Evolutionary conservation across 2,888 invertebrate species (phyloP).

Genomic region (Volucella bombylans): DNA sequence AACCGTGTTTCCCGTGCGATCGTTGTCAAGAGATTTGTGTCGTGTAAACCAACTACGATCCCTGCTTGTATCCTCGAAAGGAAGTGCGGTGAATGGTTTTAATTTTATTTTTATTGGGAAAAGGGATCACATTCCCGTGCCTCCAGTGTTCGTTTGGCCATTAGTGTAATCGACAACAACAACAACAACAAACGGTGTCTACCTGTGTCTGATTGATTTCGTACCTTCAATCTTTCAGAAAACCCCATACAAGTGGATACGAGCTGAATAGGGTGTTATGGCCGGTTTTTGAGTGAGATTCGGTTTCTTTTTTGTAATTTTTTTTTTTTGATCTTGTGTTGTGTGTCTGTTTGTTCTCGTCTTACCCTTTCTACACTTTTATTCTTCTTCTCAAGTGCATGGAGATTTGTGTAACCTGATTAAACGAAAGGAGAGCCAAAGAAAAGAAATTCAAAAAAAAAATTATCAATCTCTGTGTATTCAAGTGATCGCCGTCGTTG

Average conservation of each 20-base stretch:
- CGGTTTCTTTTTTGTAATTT: constrained; percentile 23
- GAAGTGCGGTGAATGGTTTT: constrained; percentile 69
- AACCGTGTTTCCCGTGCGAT: constrained; percentile 67
- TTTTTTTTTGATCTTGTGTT: background rate
- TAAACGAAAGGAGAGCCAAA: constrained; percentile 49
- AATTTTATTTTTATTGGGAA: constrained; percentile 38
- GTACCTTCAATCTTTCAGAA: constrained; percentile 37
- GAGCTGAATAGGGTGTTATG: constrained; percentile 60
- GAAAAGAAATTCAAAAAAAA: constrained; percentile 21
- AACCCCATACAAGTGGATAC: constrained; percentile 67
- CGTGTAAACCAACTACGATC: constrained; percentile 19
- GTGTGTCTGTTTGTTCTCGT: too few relatives aligned
- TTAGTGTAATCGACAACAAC: constrained; percentile 55
- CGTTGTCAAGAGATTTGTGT: constrained; percentile 48
- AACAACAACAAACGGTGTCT: constrained; percentile 28
- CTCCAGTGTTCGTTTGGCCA: constrained; percentile 28
- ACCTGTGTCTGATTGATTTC: constrained; percentile 68
- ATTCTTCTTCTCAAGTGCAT: constrained; percentile 38
- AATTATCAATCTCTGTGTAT: constrained; percentile 15
- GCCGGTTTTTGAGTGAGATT: constrained; percentile 36
- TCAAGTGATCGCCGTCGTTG: constrained; percentile 18
- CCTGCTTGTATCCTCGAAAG: constrained; percentile 34
- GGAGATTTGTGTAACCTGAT: constrained; percentile 70
- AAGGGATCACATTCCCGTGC: constrained; percentile 65
- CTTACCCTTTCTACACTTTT: constrained; percentile 28